These are phyloP conservation scores for Poecile atricapillus DNA, from an alignment of 2,113 vertebrate genomes.

Conservation along the genomic window DNA sequence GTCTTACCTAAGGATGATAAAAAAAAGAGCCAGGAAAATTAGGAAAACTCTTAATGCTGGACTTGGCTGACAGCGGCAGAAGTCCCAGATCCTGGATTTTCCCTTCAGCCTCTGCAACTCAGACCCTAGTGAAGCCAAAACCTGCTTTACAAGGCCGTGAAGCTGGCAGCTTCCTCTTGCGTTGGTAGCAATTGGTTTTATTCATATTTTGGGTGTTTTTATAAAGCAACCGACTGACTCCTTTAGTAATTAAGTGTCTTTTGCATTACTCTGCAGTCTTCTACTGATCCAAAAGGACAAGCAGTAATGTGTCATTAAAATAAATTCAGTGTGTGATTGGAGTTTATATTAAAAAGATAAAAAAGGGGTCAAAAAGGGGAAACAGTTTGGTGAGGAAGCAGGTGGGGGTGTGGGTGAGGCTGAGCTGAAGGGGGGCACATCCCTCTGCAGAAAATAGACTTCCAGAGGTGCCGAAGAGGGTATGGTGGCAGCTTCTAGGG, in stretches of 20 bases:
- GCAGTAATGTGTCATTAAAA: slow-evolving; percentile 44
- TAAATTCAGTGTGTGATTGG: background rate
- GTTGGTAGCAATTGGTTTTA: background rate
- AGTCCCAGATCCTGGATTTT: background rate
- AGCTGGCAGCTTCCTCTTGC: background rate
- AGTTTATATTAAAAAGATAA: background rate
- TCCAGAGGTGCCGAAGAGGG: background rate
- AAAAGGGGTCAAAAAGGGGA: background rate
- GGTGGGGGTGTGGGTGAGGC: background rate
- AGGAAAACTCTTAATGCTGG: background rate
- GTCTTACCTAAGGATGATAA: background rate
- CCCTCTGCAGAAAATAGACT: background rate
- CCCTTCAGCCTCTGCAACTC: background rate
- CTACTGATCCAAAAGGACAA: slow-evolving; percentile 55
- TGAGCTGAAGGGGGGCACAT: background rate
- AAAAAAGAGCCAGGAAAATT: background rate
- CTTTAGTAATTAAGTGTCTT: slow-evolving; percentile 63
- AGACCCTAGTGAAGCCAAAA: background rate
- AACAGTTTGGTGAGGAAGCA: background rate
- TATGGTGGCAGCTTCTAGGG: background rate
- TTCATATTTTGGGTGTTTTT: slow-evolving; percentile 13
- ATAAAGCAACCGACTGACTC: slow-evolving; percentile 39
- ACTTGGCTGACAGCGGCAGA: background rate
- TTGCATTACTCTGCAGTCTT: slow-evolving; percentile 61
- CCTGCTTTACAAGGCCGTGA: background rate